A percentile compares a stretch with the other conserved stretches of the same genome.
phyloP scores from a whole-genome alignment of 2,888 invertebrate species.

The Nezara viridula region DNA sequence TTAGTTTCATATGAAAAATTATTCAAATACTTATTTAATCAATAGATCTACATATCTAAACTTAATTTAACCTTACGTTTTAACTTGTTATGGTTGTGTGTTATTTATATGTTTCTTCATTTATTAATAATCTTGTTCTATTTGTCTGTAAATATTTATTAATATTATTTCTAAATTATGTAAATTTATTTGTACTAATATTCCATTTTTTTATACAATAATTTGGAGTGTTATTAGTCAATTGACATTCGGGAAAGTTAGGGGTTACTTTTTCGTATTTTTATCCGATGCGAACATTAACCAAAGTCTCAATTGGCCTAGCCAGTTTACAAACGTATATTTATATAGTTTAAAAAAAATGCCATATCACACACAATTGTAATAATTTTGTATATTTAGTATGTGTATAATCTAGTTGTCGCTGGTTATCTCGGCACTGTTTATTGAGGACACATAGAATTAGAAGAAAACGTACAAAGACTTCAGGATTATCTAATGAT shows the following conservation, averaged over 20 bases:
- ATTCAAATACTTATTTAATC: not conserved
- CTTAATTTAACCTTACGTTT: not conserved
- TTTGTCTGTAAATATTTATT: constrained; percentile 31
- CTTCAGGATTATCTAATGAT: constrained; percentile 16
- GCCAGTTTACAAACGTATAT: not conserved
- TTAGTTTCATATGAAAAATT: not conserved
- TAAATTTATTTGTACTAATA: constrained; percentile 26
- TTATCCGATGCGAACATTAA: constrained; percentile 6
- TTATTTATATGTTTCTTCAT: not conserved
- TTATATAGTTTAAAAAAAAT: constrained; percentile 11
- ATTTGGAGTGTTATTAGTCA: constrained; percentile 32
- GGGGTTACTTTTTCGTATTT: not conserved
- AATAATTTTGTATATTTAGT: constrained; percentile 42
- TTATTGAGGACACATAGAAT: constrained; percentile 43
- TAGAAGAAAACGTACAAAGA: constrained; percentile 27
- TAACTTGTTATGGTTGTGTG: constrained; percentile 15
- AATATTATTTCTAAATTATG: constrained; percentile 35
- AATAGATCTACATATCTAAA: not conserved
- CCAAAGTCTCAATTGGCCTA: not conserved
- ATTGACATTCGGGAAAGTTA: constrained; percentile 17
- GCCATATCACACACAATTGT: constrained; percentile 44
- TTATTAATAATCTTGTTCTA: not conserved
- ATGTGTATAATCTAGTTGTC: constrained; percentile 30
- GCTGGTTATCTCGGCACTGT: constrained; percentile 34
- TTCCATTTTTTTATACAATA: constrained; percentile 3